These are phyloP conservation scores for Noctua fimbriata DNA, from an alignment of 2,888 invertebrate genomes.

Conservation along the genomic window DNA sequence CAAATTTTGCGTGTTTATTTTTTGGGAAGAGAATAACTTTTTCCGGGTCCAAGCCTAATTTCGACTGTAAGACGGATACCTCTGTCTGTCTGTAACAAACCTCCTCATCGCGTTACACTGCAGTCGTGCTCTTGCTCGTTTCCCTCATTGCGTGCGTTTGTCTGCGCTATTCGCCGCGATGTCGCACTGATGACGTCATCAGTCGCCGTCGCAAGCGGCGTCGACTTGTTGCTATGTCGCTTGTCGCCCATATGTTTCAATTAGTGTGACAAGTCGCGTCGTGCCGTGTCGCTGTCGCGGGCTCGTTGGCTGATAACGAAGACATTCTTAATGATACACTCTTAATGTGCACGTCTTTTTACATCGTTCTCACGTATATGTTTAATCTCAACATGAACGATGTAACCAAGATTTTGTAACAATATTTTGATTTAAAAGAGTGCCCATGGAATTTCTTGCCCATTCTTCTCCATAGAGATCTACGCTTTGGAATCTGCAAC, in stretches of 20 bases:
- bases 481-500: too few relatives aligned
- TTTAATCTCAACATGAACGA: too few relatives aligned
- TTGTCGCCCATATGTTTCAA: constrained; percentile 60
- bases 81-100: background rate
- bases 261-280: constrained; percentile 52
- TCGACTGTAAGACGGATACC: background rate
- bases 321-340: too few relatives aligned
- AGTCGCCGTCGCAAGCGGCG: constrained; percentile 34
- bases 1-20: background rate
- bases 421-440: too few relatives aligned
- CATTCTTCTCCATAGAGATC: too few relatives aligned
- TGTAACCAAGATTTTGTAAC: too few relatives aligned
- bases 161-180: constrained; percentile 15
- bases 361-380: too few relatives aligned
- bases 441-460: too few relatives aligned
- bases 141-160: constrained; percentile 22
- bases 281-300: background rate
- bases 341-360: too few relatives aligned
- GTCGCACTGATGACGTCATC: constrained; percentile 52
- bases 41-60: background rate
- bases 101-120: background rate
- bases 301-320: background rate
- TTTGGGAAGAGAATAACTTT: too few relatives aligned
- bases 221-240: constrained; percentile 9
- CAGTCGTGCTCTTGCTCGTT: constrained; percentile 22